These are phyloP conservation scores for Aphaenogaster floridana DNA, from an alignment of 1,140 invertebrate genomes.

Conservation along the genomic window DNA sequence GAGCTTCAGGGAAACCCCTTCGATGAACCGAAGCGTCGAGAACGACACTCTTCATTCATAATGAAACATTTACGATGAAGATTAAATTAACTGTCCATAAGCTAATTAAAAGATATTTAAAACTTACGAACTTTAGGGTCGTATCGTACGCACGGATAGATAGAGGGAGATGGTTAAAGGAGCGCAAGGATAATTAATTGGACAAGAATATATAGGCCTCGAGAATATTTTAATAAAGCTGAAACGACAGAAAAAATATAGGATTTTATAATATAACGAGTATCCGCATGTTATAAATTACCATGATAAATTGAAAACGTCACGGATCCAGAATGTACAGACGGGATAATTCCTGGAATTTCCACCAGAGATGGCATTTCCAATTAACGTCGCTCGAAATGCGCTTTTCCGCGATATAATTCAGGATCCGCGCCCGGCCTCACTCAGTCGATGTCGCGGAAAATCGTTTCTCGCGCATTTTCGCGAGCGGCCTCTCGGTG, in stretches of 20 bases:
- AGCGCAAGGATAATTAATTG: neutral
- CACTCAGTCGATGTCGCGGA: slow-evolving; percentile 7
- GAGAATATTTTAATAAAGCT: neutral
- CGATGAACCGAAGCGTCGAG: neutral
- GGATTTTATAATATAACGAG: slow-evolving; percentile 32
- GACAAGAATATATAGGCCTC: neutral
- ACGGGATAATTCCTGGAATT: slow-evolving; percentile 38
- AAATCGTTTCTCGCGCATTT: slow-evolving; percentile 44
- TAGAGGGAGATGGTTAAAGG: neutral
- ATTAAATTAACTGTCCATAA: neutral
- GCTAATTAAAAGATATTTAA: neutral
- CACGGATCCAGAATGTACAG: neutral
- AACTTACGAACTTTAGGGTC: neutral
- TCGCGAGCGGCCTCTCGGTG: neutral
- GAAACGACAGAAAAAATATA: neutral
- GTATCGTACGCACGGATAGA: too few species aligned
- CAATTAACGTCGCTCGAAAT: slow-evolving; percentile 26
- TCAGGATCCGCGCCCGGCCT: neutral
- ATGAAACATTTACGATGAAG: neutral
- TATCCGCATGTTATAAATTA: slow-evolving; percentile 37
- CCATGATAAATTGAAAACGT: slow-evolving; percentile 44
- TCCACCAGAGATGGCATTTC: slow-evolving; percentile 34
- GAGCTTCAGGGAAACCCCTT: neutral
- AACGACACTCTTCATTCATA: too few species aligned
- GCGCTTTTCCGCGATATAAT: slow-evolving; percentile 38